phyloP scores from a whole-genome alignment of 2,797 vertebrate genomes.

The Sciurus carolinensis region DNA sequence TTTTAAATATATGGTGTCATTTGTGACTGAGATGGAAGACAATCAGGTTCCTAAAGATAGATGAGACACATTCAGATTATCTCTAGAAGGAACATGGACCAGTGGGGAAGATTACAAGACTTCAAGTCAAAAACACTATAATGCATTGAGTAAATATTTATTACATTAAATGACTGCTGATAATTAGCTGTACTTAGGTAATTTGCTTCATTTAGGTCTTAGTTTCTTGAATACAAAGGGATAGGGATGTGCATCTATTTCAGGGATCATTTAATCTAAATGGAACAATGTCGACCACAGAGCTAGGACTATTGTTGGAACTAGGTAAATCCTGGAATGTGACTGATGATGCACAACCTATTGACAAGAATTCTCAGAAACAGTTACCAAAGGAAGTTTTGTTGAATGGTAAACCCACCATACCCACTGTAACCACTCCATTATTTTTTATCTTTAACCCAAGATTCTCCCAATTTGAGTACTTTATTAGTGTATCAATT shows the following conservation, averaged over 20 bases:
- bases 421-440: not conserved
- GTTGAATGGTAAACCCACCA: not conserved
- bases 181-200: not conserved
- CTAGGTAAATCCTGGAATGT: not conserved
- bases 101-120: not conserved
- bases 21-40: not conserved
- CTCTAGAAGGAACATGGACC: not conserved
- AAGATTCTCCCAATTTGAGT: not conserved
- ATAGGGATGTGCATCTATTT: not conserved
- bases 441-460: slow-evolving; percentile 13
- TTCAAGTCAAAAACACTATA: not conserved
- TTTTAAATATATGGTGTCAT: not conserved
- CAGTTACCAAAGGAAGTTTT: not conserved
- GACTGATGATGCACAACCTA: not conserved
- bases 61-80: not conserved
- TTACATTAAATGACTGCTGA: not conserved
- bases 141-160: slow-evolving; percentile 20
- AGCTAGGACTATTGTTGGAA: not conserved
- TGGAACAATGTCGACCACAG: not conserved
- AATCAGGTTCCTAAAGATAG: slow-evolving; percentile 17
- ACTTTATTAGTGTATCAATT: not conserved
- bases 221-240: not conserved
- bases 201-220: slow-evolving; percentile 6
- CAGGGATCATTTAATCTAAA: slow-evolving; percentile 37
- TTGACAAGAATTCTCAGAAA: slow-evolving; percentile 40